These are phyloP conservation scores for Psix sp. DNA, from an alignment of 1,140 invertebrate species.

Conservation along the genomic window DNA sequence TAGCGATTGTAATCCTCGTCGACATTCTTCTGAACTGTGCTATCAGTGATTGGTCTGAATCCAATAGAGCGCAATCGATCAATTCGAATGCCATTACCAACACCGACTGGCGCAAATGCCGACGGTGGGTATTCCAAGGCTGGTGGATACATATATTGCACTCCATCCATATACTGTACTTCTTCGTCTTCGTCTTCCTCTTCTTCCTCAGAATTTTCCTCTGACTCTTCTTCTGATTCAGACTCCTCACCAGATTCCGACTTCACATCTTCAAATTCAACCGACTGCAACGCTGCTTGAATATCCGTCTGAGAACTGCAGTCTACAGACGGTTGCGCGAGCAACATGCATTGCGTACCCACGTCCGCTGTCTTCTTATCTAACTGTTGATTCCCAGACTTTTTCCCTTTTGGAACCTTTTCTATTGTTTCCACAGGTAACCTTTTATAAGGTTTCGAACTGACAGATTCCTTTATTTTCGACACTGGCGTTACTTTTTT, in stretches of 20 bases:
- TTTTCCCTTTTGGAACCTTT: constrained; percentile 14
- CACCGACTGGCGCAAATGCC: constrained; percentile 70
- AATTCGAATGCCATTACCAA: constrained; percentile 65
- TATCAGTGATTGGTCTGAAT: constrained; percentile 67
- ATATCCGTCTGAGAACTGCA: constrained; percentile 33
- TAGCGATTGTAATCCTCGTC: constrained; percentile 72
- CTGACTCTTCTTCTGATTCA: constrained; percentile 41
- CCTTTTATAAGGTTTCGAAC: no score
- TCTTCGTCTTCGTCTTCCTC: constrained; percentile 22
- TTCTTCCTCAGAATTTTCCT: constrained; percentile 34
- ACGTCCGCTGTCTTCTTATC: constrained; percentile 61
- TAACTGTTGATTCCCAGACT: no score
- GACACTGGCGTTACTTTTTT: no score
- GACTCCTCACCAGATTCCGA: constrained; percentile 46
- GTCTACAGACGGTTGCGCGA: constrained; percentile 46
- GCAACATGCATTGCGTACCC: constrained; percentile 65
- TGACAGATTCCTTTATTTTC: no score
- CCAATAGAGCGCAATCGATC: constrained; percentile 70
- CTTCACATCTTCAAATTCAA: constrained; percentile 64
- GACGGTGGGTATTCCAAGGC: no score
- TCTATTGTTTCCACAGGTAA: background rate
- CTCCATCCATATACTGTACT: background rate
- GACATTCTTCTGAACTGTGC: constrained; percentile 56
- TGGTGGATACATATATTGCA: background rate
- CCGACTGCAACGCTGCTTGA: constrained; percentile 53